Conservation (phyloP, 1,140 invertebrate genomes). For the Ectropis grisescens region DNA sequence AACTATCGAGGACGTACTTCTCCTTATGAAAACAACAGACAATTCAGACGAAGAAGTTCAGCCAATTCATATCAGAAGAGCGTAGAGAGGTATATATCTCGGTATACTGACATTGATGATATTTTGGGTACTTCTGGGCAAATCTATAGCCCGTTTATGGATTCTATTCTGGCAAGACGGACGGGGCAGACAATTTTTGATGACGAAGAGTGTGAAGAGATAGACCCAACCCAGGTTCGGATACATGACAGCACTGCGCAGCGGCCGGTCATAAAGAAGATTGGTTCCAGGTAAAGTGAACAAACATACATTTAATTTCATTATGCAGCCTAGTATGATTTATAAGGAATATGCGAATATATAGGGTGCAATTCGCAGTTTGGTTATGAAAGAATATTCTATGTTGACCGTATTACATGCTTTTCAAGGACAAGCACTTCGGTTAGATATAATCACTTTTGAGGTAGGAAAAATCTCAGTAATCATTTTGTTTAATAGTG, state of each 20-base stretch:
- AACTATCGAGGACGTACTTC: constrained; percentile 67
- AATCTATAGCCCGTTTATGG: constrained; percentile 74
- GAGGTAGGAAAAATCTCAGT: too few species aligned
- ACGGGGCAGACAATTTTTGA: constrained; percentile 46
- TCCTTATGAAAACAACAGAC: constrained; percentile 78
- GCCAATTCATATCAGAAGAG: constrained; percentile 38
- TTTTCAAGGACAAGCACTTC: too few species aligned
- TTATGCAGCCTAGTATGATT: too few species aligned
- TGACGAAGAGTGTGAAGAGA: constrained; percentile 74
- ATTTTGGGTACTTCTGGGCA: constrained; percentile 77
- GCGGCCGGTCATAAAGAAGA: constrained; percentile 75
- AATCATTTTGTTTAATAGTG: too few species aligned
- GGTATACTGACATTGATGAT: constrained; percentile 87
- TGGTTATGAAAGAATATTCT: too few species aligned
- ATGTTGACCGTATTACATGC: too few species aligned
- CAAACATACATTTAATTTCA: too few species aligned
- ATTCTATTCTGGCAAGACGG: constrained; percentile 62
- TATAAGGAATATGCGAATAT: too few species aligned
- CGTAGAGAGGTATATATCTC: constrained; percentile 76
- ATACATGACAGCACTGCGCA: constrained; percentile 83
- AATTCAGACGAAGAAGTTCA: constrained; percentile 36
- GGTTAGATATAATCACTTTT: too few species aligned
- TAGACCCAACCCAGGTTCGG: constrained; percentile 79
- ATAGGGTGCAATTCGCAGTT: too few species aligned
- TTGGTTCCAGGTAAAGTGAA: constrained; percentile 58